Evolutionary conservation across 2,113 vertebrate genomes (phyloP).

Genomic region (Xenopus borealis): DNA sequence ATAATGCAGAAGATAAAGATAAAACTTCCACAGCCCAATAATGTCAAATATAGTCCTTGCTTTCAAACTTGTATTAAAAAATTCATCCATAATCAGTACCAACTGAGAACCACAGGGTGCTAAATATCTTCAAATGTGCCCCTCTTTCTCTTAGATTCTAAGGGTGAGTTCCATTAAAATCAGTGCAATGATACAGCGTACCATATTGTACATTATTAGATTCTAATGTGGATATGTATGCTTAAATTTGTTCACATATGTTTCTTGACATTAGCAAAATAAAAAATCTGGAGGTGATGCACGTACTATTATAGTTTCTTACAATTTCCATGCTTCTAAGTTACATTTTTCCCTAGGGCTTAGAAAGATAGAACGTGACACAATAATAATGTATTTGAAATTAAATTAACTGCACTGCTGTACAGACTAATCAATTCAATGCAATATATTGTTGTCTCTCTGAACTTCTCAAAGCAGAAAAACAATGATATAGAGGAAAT

Average conservation of each 20-base stretch:
- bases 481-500: constrained; percentile 41
- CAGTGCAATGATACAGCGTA: not conserved
- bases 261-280: not conserved
- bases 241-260: not conserved
- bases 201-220: not conserved
- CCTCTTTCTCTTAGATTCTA: not conserved
- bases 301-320: not conserved
- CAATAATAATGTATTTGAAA: constrained; percentile 15
- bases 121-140: not conserved
- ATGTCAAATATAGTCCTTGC: no score
- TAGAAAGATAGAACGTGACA: constrained; percentile 6
- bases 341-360: constrained; percentile 1
- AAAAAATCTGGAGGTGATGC: not conserved
- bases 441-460: constrained; percentile 36
- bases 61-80: no score
- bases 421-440: constrained; percentile 34
- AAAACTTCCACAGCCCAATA: no score
- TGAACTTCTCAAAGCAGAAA: constrained; percentile 29
- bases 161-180: not conserved
- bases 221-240: not conserved
- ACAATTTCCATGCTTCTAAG: not conserved
- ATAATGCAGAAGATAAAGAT: no score
- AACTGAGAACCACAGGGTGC: no score
- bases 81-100: no score
- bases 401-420: constrained; percentile 27